Evolutionary conservation across 2,888 invertebrate species (phyloP).

Genomic region (Pseudococcus viburni): DNA sequence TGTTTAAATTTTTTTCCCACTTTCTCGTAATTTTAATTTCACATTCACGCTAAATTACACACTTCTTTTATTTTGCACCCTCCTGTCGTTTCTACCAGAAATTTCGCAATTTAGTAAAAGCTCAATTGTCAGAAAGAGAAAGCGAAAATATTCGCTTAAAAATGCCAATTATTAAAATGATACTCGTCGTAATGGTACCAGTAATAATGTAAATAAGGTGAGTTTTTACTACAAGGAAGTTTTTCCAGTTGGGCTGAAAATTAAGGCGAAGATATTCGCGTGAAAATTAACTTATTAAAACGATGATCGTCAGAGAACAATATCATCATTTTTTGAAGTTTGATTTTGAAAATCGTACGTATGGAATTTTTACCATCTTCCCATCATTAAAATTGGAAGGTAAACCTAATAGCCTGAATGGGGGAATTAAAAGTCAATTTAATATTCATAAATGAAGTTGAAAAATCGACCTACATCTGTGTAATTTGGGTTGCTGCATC

Average conservation of each 20-base stretch:
- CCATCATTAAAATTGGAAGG: too few species aligned
- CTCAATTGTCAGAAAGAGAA: slow-evolving; percentile 6
- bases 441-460: too few species aligned
- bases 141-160: not conserved
- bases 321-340: not conserved
- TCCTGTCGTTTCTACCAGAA: not conserved
- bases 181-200: not conserved
- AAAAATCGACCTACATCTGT: not conserved
- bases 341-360: not conserved
- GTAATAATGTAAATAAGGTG: not conserved
- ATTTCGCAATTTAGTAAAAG: not conserved
- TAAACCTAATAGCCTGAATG: too few species aligned
- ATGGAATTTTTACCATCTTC: not conserved
- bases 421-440: too few species aligned
- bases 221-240: not conserved
- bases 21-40: not conserved
- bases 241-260: not conserved
- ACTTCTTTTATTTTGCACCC: not conserved
- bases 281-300: not conserved
- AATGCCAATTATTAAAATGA: not conserved
- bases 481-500: not conserved
- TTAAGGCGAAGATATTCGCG: not conserved
- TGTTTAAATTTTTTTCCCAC: not conserved
- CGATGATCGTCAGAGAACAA: not conserved
- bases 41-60: not conserved